Base-by-base conservation (phyloP, 2,888 invertebrate genomes). In the Endomychus coccineus region DNA sequence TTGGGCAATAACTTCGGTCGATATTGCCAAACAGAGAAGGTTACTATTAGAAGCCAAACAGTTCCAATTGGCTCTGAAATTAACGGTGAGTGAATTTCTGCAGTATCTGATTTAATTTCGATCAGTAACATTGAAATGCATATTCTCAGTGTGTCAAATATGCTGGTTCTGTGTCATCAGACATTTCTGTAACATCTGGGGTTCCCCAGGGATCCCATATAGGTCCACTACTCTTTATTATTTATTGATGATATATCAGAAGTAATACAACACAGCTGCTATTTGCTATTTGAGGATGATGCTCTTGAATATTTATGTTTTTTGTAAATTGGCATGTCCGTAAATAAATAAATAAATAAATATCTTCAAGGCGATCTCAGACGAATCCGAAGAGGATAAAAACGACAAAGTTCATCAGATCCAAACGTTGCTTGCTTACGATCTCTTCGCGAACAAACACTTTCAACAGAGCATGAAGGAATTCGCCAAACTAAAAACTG, bases 401-500 rank as follows among this genome's bases (percentile, higher is more conserved):
- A 70, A 75, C 22, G 80, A 83, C 51, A 84, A 83, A 50, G 79
- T 86, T 34, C 81, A 83, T 43, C 82, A 90, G 55, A 96, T 98
- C 50, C 88, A 91, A 64, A 88, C 87, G 43, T 71, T 90, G 0
- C 81, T 85, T 60, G 98, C 97, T 0, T 80, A 90, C 54, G 86
- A 96, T 60, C 69, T 96, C 6, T 98, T 98, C 64, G 80, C 82
- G 34, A 84, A 84, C 56, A 88, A 87, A 59, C 76, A 85, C 51
- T 98, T 90, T 61, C 73, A 82, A 6, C 84, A 87, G 49, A 88
- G 97, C 1, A 91, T 98, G 87, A 78, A 80, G 35, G 83, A 94
- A 56, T 97, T 97, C 64, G 71, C 82, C 3, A 83, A 87, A 59
- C 71, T 96, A 1, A 83, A 84, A 50, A 94, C 91, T 3, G 95